These are phyloP conservation scores for Arnoldichthys spilopterus DNA, from an alignment of 2,797 vertebrate genomes.

Conservation along the genomic window DNA sequence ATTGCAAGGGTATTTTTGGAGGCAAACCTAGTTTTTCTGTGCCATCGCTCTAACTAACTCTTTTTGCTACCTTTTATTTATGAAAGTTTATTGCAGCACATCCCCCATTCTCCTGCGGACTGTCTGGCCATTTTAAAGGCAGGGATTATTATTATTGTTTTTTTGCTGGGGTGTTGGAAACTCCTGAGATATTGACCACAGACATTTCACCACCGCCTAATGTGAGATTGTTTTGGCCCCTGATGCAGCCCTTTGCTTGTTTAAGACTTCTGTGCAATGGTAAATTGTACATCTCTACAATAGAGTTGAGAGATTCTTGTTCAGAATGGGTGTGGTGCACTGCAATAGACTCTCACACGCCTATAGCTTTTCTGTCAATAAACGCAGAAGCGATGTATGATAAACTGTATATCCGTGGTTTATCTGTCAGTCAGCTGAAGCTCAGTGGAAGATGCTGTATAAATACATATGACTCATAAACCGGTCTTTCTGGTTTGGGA, in stretches of 20 bases:
- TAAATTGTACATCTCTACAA: conserved; percentile 26
- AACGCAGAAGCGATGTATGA: conserved; percentile 23
- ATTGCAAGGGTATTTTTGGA: not conserved
- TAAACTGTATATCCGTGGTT: conserved; percentile 37
- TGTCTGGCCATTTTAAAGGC: conserved; percentile 27
- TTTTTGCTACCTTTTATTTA: not conserved
- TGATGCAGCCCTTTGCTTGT: conserved; percentile 20
- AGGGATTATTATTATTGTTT: conserved; percentile 38
- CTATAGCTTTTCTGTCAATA: conserved; percentile 27
- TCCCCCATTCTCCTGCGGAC: not conserved
- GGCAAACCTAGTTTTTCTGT: not conserved
- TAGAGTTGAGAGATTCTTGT: conserved; percentile 10
- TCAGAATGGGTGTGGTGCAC: conserved; percentile 37
- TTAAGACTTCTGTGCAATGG: conserved; percentile 43
- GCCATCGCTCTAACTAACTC: not conserved
- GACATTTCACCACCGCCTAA: conserved; percentile 40
- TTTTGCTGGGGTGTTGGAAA: conserved; percentile 15
- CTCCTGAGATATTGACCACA: conserved; percentile 36
- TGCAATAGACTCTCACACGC: conserved; percentile 5
- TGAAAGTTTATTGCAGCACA: not conserved
- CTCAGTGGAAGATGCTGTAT: conserved; percentile 44
- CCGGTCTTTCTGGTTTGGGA: conserved; percentile 60
- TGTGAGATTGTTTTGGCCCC: conserved; percentile 46
- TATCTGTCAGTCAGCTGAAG: conserved; percentile 36
- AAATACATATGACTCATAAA: conserved; percentile 56